These are phyloP conservation scores for Rhagium mordax DNA, from an alignment of 2,888 invertebrate genomes.

Conservation along the genomic window DNA sequence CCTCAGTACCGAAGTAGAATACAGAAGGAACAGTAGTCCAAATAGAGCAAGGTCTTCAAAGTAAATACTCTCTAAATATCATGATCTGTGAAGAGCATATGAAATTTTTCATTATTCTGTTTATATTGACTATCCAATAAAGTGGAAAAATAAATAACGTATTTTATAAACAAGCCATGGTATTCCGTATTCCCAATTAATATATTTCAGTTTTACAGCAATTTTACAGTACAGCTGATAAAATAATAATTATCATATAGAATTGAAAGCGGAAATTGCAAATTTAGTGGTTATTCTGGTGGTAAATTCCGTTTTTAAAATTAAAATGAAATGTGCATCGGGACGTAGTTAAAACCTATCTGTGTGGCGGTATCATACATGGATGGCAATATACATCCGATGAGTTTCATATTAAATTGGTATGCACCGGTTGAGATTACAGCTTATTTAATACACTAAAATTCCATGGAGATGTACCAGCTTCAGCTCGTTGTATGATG, in stretches of 20 bases:
- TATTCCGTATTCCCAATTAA: neutral
- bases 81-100: too few species aligned
- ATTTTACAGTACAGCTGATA: conserved; percentile 23
- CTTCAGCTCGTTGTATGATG: neutral
- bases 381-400: conserved; percentile 60
- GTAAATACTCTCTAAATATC: too few species aligned
- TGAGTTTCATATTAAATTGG: conserved; percentile 64
- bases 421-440: conserved; percentile 58
- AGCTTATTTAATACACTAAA: conserved; percentile 59
- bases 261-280: conserved; percentile 59
- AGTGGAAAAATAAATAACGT: too few species aligned
- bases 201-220: neutral
- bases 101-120: too few species aligned
- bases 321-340: conserved; percentile 62
- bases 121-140: too few species aligned
- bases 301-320: conserved; percentile 55
- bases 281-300: conserved; percentile 54
- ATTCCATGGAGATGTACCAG: conserved; percentile 35
- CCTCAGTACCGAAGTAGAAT: too few species aligned
- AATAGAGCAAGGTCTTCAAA: too few species aligned
- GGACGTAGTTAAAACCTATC: conserved; percentile 60
- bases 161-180: neutral
- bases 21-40: too few species aligned
- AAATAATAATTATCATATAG: conserved; percentile 52
- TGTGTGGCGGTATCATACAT: conserved; percentile 48